phyloP scores from a whole-genome alignment of 2,113 vertebrate species.

The Tonatia bakeri region DNA sequence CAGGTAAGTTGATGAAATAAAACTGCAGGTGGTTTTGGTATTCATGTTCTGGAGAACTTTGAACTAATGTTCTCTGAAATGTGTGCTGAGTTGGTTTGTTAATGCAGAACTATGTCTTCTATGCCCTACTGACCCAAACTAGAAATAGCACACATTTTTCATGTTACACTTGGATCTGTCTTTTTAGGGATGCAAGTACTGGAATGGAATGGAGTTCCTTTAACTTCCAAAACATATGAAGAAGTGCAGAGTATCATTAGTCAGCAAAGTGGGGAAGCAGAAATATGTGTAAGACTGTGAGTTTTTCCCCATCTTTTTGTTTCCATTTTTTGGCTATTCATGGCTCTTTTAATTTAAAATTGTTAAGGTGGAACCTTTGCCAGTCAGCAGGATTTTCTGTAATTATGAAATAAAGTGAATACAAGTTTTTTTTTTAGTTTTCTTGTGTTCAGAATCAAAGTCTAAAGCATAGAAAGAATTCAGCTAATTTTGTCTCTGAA shows the following conservation, averaged over 20 bases:
- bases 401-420: conserved; percentile 65
- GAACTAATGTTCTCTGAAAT: conserved; percentile 43
- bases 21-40: background rate
- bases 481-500: conserved; percentile 50
- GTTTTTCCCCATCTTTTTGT: conserved; percentile 88
- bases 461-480: conserved; percentile 46
- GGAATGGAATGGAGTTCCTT: conserved; percentile 95
- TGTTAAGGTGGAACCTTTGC: conserved; percentile 85
- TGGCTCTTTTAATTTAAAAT: conserved; percentile 79
- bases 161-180: conserved; percentile 57
- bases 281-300: conserved; percentile 99
- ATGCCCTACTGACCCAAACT: background rate
- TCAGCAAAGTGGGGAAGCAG: conserved; percentile 94
- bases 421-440: conserved; percentile 59
- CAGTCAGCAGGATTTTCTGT: conserved; percentile 45
- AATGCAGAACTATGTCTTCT: background rate
- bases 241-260: conserved; percentile 95
- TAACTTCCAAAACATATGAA: conserved; percentile 96
- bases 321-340: conserved; percentile 86
- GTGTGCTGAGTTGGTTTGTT: conserved; percentile 47
- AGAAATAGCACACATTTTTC: background rate
- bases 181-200: conserved; percentile 96
- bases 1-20: conserved; percentile 64
- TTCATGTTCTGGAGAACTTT: conserved; percentile 25
- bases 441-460: conserved; percentile 64